These are phyloP conservation scores for Peribatodes rhomboidaria DNA, from an alignment of 2,888 invertebrate genomes.

Conservation along the genomic window DNA sequence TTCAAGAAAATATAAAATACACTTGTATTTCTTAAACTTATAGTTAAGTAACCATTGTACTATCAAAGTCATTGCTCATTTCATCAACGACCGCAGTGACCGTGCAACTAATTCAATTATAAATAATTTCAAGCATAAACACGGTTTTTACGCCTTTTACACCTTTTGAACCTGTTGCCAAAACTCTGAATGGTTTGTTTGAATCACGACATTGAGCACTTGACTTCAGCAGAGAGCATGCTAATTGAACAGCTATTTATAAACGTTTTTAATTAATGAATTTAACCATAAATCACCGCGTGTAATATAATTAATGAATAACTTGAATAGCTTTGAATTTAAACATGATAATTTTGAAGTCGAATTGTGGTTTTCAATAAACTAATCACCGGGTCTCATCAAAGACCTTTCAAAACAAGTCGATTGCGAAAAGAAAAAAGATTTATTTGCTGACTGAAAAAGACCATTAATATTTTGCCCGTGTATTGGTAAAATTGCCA, in stretches of 20 bases:
- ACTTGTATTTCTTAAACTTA: not conserved
- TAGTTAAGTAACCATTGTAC: not conserved
- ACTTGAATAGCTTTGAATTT: constrained; percentile 18
- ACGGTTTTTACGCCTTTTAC: constrained; percentile 12
- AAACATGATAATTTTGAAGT: constrained; percentile 5
- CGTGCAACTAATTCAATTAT: constrained; percentile 20
- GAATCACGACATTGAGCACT: constrained; percentile 32
- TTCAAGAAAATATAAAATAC: no score
- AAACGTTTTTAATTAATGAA: constrained; percentile 32
- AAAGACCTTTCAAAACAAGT: constrained; percentile 21
- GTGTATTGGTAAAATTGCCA: no score
- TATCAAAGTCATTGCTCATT: constrained; percentile 5
- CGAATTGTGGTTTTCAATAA: constrained; percentile 1
- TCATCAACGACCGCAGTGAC: not conserved
- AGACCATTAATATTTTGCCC: not conserved
- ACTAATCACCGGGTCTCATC: constrained; percentile 2
- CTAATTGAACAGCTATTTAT: constrained; percentile 38
- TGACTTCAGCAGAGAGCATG: constrained; percentile 22
- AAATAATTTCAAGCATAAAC: constrained; percentile 14
- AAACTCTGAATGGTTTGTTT: constrained; percentile 17
- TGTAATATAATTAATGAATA: constrained; percentile 24
- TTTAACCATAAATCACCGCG: constrained; percentile 37
- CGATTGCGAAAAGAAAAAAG: constrained; percentile 13
- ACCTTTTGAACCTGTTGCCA: constrained; percentile 16
- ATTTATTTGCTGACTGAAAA: constrained; percentile 2